These are phyloP conservation scores for Chloebia gouldiae DNA, from an alignment of 2,113 vertebrate genomes.

Conservation along the genomic window DNA sequence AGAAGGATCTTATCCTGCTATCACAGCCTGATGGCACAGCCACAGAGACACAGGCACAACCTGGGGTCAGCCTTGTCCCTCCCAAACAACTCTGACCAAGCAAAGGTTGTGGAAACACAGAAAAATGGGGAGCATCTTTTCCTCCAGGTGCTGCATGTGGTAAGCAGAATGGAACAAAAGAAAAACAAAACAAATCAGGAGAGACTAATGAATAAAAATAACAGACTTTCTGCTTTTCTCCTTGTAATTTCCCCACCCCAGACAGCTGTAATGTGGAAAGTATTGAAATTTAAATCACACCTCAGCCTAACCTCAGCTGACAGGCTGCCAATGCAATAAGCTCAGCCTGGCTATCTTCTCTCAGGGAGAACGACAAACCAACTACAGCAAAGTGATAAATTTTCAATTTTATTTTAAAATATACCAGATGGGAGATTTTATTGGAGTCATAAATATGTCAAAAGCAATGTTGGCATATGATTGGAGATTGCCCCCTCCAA, in stretches of 20 bases:
- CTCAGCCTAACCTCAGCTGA: constrained; percentile 63
- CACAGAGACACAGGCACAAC: not conserved
- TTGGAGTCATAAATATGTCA: constrained; percentile 82
- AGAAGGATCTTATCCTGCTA: not conserved
- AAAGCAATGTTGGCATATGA: constrained; percentile 72
- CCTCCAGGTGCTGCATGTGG: not conserved
- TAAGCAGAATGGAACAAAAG: not conserved
- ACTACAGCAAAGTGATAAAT: constrained; percentile 77
- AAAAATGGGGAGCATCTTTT: not conserved
- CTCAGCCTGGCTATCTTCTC: constrained; percentile 72
- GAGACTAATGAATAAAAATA: constrained; percentile 42
- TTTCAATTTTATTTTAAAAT: constrained; percentile 84
- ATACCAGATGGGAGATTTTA: constrained; percentile 83
- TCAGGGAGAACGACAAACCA: constrained; percentile 65
- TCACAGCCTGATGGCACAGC: not conserved
- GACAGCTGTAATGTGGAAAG: constrained; percentile 68
- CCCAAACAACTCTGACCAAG: not conserved
- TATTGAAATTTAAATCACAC: constrained; percentile 77
- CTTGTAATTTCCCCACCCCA: constrained; percentile 54
- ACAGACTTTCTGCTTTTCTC: constrained; percentile 34
- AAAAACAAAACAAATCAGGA: constrained; percentile 23
- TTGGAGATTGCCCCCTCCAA: constrained; percentile 67
- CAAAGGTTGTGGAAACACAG: not conserved
- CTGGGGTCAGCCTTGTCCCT: not conserved
- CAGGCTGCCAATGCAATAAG: constrained; percentile 61